Base-by-base conservation (phyloP, 1,140 invertebrate species). In the Ceratitis capitata region DNA sequence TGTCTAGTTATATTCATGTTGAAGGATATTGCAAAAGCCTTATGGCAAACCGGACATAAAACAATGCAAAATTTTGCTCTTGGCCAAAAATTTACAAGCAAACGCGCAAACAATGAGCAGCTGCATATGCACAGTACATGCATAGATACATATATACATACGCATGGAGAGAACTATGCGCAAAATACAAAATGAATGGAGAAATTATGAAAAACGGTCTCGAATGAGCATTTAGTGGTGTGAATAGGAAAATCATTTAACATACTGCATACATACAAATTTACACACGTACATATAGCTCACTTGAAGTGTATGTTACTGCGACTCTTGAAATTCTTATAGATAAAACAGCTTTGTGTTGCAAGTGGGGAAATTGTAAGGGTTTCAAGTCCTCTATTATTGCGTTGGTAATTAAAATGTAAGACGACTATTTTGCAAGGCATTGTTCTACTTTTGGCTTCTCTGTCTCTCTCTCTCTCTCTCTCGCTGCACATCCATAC, bases 141-240 rank as follows among this genome's bases (percentile, higher is more conserved):
- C 29, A 56, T 47, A 53, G 16, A 53, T 2, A 16, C 26, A 32
- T 14, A 61, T 23, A 2, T 0, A 32, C 26, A 32, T 16, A 1
- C 26, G 4, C 9, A 32, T 12, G 39, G 19, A 42, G 29, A 29
- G 14, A 10, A 7, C 35, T 29, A 74, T 23, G 64, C 19, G 64
- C 4, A 39, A 74, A 74, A 74, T n/a, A 6, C 19, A 26, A 26
- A 78, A 45, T 78, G 23, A 47, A n/a, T 78, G 69, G 0, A 14
- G 23, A 26, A 78, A 3, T 78, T 78, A 78, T 78, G 69, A 78
- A 78, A 78, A 78, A 26, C 69, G 69, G 19, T 78, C 69, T 45
- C 39, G 69, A 19, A 26, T n/a, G 39, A 45, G 39, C 69, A n/a
- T 78, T 78, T 78, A 45, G 7, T 45, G 69, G 5, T 12, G 6